A percentile compares a stretch with the other conserved stretches of the same genome.
Conservation (phyloP, 2,113 vertebrate species). For the Centropus bengalensis region DNA sequence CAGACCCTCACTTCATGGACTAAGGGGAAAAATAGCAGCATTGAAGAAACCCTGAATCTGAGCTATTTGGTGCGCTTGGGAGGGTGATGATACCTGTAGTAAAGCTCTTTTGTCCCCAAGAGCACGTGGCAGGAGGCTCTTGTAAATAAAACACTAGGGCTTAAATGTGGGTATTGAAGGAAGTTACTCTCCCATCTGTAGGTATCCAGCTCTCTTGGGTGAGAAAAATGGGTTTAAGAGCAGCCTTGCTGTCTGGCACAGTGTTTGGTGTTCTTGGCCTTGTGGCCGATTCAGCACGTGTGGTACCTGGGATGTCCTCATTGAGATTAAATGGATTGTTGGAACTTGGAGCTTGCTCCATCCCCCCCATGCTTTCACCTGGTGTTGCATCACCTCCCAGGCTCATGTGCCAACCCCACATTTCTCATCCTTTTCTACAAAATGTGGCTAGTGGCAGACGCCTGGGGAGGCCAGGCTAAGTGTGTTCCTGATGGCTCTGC, state of each 20-base stretch:
- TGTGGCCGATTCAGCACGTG: background rate
- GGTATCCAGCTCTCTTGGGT: background rate
- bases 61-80: background rate
- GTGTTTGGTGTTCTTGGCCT: background rate
- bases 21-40: background rate
- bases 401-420: background rate
- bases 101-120: background rate
- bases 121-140: background rate
- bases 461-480: background rate
- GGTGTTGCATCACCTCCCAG: background rate
- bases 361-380: background rate
- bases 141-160: background rate
- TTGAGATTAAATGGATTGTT: background rate
- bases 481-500: rapidly evolving
- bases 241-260: background rate
- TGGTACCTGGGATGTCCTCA: background rate
- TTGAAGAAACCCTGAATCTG: background rate
- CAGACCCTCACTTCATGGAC: background rate
- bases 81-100: background rate
- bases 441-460: rapidly evolving
- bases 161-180: background rate
- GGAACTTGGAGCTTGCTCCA: background rate
- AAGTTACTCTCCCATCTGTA: background rate
- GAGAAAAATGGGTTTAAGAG: background rate
- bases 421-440: background rate